Percentiles rank a stretch among this genome's conserved stretches.
phyloP scores from a whole-genome alignment of 2,113 vertebrate species.

The Urocolius indicus region DNA sequence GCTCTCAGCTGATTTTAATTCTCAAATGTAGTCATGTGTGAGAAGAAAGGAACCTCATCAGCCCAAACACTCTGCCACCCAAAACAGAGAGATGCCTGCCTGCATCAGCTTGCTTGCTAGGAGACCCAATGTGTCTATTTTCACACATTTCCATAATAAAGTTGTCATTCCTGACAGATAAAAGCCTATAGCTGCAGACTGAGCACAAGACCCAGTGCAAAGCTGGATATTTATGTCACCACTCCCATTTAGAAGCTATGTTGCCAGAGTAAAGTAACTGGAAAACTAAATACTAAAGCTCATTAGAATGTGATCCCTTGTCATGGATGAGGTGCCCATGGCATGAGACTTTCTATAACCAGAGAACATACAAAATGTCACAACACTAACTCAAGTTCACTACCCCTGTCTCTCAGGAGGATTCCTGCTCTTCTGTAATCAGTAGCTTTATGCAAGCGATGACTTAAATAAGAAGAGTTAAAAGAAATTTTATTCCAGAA shows the following conservation, averaged over 20 bases:
- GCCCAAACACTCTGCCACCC: background rate
- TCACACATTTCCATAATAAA: background rate
- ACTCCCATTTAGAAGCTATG: background rate
- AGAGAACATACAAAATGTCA: background rate
- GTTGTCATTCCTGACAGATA: background rate
- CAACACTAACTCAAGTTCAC: constrained; percentile 3
- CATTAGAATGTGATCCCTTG: background rate
- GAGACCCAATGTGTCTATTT: background rate
- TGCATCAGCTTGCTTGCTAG: background rate
- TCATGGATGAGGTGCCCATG: background rate
- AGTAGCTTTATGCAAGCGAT: constrained; percentile 6
- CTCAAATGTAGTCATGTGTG: background rate
- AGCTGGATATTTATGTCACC: background rate
- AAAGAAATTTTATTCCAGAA: constrained; percentile 56
- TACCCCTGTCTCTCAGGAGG: background rate
- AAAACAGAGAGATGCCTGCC: background rate
- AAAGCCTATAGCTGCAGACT: background rate
- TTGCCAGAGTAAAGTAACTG: background rate
- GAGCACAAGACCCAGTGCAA: background rate
- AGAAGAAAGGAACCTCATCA: background rate
- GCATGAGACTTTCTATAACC: background rate
- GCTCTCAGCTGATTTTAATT: background rate
- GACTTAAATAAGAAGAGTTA: constrained; percentile 41
- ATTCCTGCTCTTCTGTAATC: constrained; percentile 23
- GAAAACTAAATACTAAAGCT: background rate